phyloP scores from a whole-genome alignment of 2,888 invertebrate genomes.

The Oasisia sp. region DNA sequence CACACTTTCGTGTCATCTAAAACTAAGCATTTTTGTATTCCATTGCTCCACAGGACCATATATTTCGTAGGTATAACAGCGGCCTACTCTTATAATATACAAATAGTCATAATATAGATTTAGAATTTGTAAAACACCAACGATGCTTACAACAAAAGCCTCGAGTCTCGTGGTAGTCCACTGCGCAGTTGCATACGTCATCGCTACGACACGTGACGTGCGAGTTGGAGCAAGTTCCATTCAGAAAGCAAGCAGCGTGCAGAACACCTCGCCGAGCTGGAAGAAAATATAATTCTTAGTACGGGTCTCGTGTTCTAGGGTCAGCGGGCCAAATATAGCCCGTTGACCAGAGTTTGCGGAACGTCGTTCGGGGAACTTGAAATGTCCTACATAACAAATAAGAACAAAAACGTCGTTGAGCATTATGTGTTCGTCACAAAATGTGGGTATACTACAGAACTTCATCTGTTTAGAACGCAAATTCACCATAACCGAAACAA shows the following conservation, averaged over 20 bases:
- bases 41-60: neutral
- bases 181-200: neutral
- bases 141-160: neutral
- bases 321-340: neutral
- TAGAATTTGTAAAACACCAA: neutral
- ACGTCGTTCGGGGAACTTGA: too few relatives aligned
- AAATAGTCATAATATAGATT: neutral
- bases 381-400: too few relatives aligned
- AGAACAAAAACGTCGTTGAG: too few relatives aligned
- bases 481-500: too few relatives aligned
- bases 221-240: neutral
- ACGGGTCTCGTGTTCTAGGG: too few relatives aligned
- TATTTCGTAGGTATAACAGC: neutral
- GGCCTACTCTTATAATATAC: neutral
- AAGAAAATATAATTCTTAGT: neutral
- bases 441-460: too few relatives aligned
- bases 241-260: neutral
- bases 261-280: neutral
- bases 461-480: too few relatives aligned
- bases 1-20: neutral
- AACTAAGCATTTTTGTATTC: neutral
- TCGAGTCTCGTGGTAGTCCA: neutral
- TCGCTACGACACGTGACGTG: slow-evolving; percentile 1
- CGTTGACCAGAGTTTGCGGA: too few relatives aligned
- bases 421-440: too few relatives aligned